Conservation (phyloP, 1,140 invertebrate species). For the Drosophila rhopaloa region DNA sequence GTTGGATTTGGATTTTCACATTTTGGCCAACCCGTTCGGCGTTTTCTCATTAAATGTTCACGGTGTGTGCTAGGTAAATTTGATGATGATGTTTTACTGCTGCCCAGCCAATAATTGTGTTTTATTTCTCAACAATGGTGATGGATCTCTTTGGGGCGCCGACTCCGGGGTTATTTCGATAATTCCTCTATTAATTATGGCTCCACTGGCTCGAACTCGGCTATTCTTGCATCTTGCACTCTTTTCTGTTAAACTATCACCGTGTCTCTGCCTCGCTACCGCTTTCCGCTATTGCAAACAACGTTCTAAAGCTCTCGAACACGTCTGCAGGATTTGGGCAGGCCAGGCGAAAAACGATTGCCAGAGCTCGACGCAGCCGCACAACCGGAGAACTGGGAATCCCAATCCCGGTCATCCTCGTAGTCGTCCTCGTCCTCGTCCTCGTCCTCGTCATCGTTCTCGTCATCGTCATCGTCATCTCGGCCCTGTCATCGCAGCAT, state of each 20-base stretch:
- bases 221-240: constrained; percentile 24
- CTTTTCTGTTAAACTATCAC: constrained; percentile 37
- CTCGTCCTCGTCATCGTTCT: too few relatives aligned
- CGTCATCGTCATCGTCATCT: background rate
- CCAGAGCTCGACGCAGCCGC: constrained; percentile 2
- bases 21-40: constrained; percentile 24
- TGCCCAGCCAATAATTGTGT: background rate
- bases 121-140: constrained; percentile 1
- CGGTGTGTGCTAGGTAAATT: constrained; percentile 6
- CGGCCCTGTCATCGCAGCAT: background rate
- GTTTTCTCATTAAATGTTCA: constrained; percentile 12
- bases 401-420: constrained; percentile 1
- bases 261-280: constrained; percentile 50
- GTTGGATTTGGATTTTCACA: constrained; percentile 26
- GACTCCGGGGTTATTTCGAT: constrained; percentile 3
- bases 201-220: constrained; percentile 23
- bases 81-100: background rate
- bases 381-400: background rate
- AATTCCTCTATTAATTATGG: constrained; percentile 31
- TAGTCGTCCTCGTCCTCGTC: background rate
- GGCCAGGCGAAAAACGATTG: constrained; percentile 3
- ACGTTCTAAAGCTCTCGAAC: constrained; percentile 79
- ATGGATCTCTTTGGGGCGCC: constrained; percentile 12
- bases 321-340: constrained; percentile 67
- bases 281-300: constrained; percentile 79